Evolutionary conservation across 35 echinoderm and acorn worm species (phyloP), one percentile per base, ranked within the genome.

Genomic region (Heliocidaris tuberculata): DNA sequence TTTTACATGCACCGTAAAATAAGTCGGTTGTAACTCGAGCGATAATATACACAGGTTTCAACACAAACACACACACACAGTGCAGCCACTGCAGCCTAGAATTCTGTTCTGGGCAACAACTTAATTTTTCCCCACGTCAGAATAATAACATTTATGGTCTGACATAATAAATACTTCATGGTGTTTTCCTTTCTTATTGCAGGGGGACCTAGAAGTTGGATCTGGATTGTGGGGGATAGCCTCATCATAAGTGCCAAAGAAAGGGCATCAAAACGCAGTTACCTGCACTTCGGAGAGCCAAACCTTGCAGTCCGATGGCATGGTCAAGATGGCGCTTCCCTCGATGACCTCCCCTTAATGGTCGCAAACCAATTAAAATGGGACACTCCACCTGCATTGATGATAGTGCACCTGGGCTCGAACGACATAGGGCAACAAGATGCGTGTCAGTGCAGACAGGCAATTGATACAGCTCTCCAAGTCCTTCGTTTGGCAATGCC

Each of bases 211-310:
- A 85, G 35, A 42, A 42, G 35, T 42, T 42, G n/a, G 15, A 85
- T 94, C 27, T 94, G 93, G 93, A 94, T 94, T 5, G 65, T 94
- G 27, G 93, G 93, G 2, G 93, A 94, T 85, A 65, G 27, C 9
- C 54, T 94, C n/a, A 59, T 94, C 2, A 24, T 48, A 48, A 0
- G 54, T 17, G 52, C 93, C 70, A 85, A 85, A 29, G 70, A 85
- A 29, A 85, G 70, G 70, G 70, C 70, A 15, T 16, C 70, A 85
- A 29, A 15, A 85, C 15, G 15, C 15, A 15, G 70, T 29, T 29
- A 85, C 15, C 70, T 85, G 15, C 70, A 85, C 15, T 29, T 85
- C 2, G 70, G 70, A 15, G n/a, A 15, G n/a, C 70, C 70, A 85
- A 19, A 85, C 1, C 35, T 42, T 42, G 4, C 70, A 16, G n/a